Percentiles rank a stretch among this genome's conserved stretches.
phyloP scores from a whole-genome alignment of 2,888 invertebrate species.

The Schizaphis graminum region DNA sequence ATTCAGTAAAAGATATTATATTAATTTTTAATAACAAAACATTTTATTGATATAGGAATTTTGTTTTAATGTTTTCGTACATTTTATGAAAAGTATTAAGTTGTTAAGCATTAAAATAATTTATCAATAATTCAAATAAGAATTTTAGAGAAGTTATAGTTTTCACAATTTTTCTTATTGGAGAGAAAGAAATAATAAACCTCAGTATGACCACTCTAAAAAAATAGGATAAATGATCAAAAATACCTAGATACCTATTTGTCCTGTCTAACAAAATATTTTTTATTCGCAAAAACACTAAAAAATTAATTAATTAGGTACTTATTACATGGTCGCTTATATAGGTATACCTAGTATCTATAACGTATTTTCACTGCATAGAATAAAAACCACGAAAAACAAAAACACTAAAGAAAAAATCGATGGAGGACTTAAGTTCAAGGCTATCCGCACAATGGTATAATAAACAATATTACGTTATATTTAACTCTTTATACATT shows the following conservation, averaged over 20 bases:
- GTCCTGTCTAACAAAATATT: neutral
- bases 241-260: neutral
- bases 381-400: neutral
- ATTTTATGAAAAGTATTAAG: neutral
- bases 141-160: neutral
- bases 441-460: neutral
- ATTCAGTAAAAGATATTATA: neutral
- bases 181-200: neutral
- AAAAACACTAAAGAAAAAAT: constrained; percentile 7
- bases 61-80: neutral
- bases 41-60: too few relatives aligned
- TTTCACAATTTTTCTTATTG: neutral
- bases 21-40: neutral
- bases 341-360: neutral
- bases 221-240: neutral
- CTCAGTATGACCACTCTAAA: neutral
- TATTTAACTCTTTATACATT: neutral
- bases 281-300: neutral
- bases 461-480: neutral
- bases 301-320: neutral
- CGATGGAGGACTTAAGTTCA: constrained; percentile 23
- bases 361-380: neutral
- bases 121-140: neutral
- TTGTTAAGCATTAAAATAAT: neutral
- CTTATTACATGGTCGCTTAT: neutral